phyloP scores from a whole-genome alignment of 2,797 vertebrate genomes.

The Botia kubotai region DNA sequence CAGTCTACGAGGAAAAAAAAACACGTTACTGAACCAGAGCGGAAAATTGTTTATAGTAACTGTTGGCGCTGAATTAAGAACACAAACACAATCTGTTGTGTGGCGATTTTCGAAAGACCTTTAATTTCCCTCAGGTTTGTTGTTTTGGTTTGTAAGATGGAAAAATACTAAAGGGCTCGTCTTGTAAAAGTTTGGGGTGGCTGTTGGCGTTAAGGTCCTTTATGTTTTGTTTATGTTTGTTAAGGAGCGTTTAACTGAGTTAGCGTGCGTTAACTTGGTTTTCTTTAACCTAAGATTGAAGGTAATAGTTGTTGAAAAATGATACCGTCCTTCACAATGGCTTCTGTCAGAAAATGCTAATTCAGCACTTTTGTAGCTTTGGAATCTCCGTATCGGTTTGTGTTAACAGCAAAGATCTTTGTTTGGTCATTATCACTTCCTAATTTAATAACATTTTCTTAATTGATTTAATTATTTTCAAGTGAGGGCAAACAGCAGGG shows the following conservation, averaged over 20 bases:
- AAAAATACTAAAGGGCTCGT: conserved; percentile 28
- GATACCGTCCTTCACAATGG: conserved; percentile 18
- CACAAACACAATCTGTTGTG: conserved; percentile 46
- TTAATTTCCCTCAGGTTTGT: conserved; percentile 34
- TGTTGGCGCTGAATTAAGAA: conserved; percentile 41
- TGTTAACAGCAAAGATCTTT: conserved; percentile 11
- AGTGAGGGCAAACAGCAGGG: conserved; percentile 17
- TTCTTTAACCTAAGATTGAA: conserved; percentile 27
- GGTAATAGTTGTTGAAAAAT: conserved; percentile 17
- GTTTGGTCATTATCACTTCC: conserved; percentile 39
- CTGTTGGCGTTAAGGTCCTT: neutral
- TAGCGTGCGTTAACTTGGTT: conserved; percentile 26
- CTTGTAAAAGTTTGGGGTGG: neutral
- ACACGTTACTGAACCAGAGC: conserved; percentile 65
- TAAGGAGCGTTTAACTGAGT: neutral
- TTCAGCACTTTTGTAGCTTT: conserved; percentile 41
- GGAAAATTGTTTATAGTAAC: conserved; percentile 67
- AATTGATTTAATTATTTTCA: conserved; percentile 44
- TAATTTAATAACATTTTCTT: conserved; percentile 40
- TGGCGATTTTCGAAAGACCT: conserved; percentile 4
- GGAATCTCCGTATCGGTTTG: conserved; percentile 17
- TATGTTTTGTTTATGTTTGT: neutral
- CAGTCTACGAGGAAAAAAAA: conserved; percentile 64
- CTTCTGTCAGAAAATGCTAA: conserved; percentile 46
- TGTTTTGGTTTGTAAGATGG: conserved; percentile 18